Evolutionary conservation across 2,113 vertebrate genomes (phyloP).

Genomic region (Dromaius novaehollandiae): DNA sequence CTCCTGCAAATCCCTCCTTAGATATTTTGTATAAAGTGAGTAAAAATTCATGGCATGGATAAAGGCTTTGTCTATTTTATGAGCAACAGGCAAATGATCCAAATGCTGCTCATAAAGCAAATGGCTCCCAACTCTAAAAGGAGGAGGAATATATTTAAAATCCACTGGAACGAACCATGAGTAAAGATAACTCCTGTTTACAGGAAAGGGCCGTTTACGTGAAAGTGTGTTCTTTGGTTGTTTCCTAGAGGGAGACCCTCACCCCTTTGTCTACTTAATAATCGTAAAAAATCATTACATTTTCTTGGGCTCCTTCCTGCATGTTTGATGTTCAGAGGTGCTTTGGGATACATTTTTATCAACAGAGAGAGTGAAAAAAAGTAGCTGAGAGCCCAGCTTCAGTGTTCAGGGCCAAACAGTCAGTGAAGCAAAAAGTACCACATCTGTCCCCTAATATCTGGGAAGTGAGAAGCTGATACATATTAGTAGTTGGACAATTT

Average conservation of each 20-base stretch:
- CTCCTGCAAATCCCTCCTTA: constrained; percentile 68
- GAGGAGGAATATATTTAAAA: constrained; percentile 57
- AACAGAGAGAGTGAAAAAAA: not conserved
- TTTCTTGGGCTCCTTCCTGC: not conserved
- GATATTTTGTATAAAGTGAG: constrained; percentile 70
- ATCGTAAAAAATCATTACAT: not conserved
- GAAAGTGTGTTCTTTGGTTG: not conserved
- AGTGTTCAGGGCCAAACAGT: not conserved
- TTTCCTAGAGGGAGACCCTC: not conserved
- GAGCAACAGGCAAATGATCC: constrained; percentile 60
- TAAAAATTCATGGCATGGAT: constrained; percentile 67
- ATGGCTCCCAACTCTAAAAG: constrained; percentile 49
- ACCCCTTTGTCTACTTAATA: not conserved
- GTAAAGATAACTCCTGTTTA: not conserved
- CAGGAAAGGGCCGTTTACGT: not conserved
- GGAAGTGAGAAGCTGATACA: not conserved
- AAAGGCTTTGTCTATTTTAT: constrained; percentile 70
- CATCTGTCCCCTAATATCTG: not conserved
- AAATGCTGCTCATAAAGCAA: constrained; percentile 65
- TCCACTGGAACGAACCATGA: not conserved
- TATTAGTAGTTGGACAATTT: not conserved
- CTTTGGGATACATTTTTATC: not conserved
- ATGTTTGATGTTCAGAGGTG: not conserved
- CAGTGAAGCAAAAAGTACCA: not conserved
- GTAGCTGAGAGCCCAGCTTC: not conserved